Evolutionary conservation across 2,797 vertebrate genomes (phyloP), one percentile per base, ranked within the genome.

Genomic region (Hypotaenidia philippensis): DNA sequence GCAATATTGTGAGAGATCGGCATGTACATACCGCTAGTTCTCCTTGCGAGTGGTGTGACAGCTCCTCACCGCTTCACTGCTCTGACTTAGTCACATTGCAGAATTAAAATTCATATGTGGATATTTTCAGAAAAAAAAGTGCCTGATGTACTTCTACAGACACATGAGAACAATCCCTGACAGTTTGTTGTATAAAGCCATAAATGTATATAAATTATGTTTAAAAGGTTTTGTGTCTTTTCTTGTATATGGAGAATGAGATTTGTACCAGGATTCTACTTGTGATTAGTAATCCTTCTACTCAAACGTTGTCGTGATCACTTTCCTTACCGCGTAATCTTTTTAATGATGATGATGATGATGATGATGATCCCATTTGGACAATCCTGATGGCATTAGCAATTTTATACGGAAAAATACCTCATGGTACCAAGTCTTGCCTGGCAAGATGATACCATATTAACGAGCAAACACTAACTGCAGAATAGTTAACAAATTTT

Each of bases 201-300:
- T 98, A 98, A 98, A 98, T 99, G 98, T 99, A 98, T 97, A 99
- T 98, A 99, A 98, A 98, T 98, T 95, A 98, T 96, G 98, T 98
- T 98, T 96, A 97, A 98, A 97, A 98, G 90, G 93, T 97, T 94
- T 97, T 97, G 96, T 96, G 97, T 98, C 95, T 88, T 97, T 97
- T 96, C 96, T 97, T 97, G 93, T 97, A 92, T 94, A 82, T 44
- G 29, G 83, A 94, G 86, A 97, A 94, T 94, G 81, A 97, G 85
- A 88, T 96, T 92, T 95, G 92, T 91, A 93, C 86, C 76, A 89
- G 95, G 74, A 80, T 94, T 96, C 96, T 96, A 75, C 96, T 97
- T 96, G 95, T 97, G 95, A 83, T 95, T 93, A 94, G 92, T 96
- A 95, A 84, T 94, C 80, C 88, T 95, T 90, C 76, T 89, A 12